phyloP scores from a whole-genome alignment of 2,797 vertebrate genomes.

The Lepidocolaptes lacrymiger region DNA sequence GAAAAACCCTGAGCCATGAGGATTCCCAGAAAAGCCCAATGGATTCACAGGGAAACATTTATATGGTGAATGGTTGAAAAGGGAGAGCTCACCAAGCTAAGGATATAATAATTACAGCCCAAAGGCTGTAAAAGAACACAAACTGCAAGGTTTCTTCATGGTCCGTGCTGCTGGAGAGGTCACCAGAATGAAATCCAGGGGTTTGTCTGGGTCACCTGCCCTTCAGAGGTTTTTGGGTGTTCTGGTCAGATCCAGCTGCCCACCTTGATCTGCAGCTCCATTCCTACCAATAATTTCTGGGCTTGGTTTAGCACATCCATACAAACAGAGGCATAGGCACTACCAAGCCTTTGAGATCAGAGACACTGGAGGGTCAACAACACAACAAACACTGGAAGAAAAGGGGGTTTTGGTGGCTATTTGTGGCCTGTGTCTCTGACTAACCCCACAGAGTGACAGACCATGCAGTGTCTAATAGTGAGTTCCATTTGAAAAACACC shows the following conservation, averaged over 20 bases:
- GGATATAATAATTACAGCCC: neutral
- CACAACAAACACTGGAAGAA: neutral
- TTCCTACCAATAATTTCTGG: neutral
- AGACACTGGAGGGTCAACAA: rapidly evolving
- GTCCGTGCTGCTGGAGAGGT: rapidly evolving
- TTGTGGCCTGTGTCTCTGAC: neutral
- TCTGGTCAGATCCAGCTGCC: neutral
- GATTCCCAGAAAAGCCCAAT: neutral
- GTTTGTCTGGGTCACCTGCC: neutral
- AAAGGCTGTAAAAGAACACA: neutral
- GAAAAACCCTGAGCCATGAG: neutral
- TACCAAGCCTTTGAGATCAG: neutral
- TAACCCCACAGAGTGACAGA: neutral
- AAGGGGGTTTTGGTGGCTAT: neutral
- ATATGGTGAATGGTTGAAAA: neutral
- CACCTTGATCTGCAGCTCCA: neutral
- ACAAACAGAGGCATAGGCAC: neutral
- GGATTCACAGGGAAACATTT: neutral
- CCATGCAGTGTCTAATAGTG: rapidly evolving
- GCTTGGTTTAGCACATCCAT: neutral
- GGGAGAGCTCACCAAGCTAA: neutral
- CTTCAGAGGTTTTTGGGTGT: neutral
- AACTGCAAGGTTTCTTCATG: neutral
- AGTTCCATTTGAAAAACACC: neutral
- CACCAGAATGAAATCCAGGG: rapidly evolving